Conservation (phyloP, 30 jellyfish, hydroid and myxozoan species). For the Sanderia malayensis region DNA sequence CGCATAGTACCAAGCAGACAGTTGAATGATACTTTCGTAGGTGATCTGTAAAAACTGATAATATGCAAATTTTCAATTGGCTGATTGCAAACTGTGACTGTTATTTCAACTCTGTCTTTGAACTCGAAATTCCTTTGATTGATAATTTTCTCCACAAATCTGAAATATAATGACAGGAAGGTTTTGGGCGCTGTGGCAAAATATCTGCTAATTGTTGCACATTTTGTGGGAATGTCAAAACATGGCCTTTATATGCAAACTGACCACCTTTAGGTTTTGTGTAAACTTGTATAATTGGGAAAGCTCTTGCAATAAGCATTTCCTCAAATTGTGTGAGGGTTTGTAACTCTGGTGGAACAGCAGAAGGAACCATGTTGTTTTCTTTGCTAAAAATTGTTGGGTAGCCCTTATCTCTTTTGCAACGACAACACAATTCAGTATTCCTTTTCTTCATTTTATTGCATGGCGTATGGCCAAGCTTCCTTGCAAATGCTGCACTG, state of each 20-base stretch:
- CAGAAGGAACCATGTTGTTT: conserved; percentile 55
- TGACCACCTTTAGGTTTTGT: conserved; percentile 60
- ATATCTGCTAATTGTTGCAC: conserved; percentile 42
- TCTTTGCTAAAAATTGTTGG: conserved; percentile 39
- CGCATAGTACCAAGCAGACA: no score
- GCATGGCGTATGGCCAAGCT: conserved; percentile 9
- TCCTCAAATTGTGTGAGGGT: conserved; percentile 53
- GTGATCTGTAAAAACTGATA: no score
- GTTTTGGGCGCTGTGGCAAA: conserved; percentile 36
- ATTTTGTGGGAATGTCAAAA: conserved; percentile 44
- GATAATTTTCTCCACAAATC: conserved; percentile 12
- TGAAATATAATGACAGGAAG: conserved; percentile 43
- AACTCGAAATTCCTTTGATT: conserved; percentile 16
- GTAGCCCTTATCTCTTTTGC: conserved; percentile 21
- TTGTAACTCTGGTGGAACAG: conserved; percentile 56
- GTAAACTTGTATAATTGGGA: conserved; percentile 48
- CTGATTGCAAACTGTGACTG: no score
- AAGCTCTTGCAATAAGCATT: conserved; percentile 55
- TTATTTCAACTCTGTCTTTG: conserved; percentile 26
- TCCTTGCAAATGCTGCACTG: conserved; percentile 33
- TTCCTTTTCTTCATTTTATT: background rate
- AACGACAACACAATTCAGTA: conserved; percentile 13
- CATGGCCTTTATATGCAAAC: conserved; percentile 58
- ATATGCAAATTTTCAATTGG: no score
- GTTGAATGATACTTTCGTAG: no score